phyloP scores from a whole-genome alignment of 30 jellyfish, hydroid and myxozoan genomes.

The Cassiopea andromeda region DNA sequence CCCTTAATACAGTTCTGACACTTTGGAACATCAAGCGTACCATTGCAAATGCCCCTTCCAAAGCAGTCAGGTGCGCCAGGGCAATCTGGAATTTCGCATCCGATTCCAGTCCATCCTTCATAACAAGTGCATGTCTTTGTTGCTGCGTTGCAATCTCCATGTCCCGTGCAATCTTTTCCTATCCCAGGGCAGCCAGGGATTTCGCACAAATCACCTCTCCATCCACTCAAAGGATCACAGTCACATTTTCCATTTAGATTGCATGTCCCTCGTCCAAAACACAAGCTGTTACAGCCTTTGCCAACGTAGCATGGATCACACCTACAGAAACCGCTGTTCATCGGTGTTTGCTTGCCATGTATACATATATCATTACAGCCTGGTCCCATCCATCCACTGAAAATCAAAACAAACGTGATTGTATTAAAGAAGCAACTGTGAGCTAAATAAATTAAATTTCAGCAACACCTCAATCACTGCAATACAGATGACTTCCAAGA shows the following conservation, averaged over 20 bases:
- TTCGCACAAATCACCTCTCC: slow-evolving; percentile 73
- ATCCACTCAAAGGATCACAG: slow-evolving; percentile 69
- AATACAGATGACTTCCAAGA: too few species aligned
- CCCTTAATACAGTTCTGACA: slow-evolving; percentile 56
- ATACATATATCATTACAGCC: slow-evolving; percentile 60
- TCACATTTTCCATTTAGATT: slow-evolving; percentile 40
- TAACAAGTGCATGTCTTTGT: slow-evolving; percentile 61
- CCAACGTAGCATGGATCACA: slow-evolving; percentile 75
- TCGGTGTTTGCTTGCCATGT: slow-evolving; percentile 62
- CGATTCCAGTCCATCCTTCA: slow-evolving; percentile 74
- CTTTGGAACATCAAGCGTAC: slow-evolving; percentile 54
- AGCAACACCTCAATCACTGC: too few species aligned
- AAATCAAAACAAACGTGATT: neutral
- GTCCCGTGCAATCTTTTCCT: slow-evolving; percentile 72
- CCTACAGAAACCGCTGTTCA: slow-evolving; percentile 68
- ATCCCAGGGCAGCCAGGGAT: slow-evolving; percentile 79
- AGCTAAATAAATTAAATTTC: too few species aligned
- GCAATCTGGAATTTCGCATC: slow-evolving; percentile 71
- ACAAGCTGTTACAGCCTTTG: slow-evolving; percentile 63
- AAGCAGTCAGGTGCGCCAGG: slow-evolving; percentile 79
- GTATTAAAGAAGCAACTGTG: too few species aligned
- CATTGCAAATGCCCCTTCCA: slow-evolving; percentile 60
- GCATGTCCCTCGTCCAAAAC: slow-evolving; percentile 69
- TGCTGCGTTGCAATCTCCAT: slow-evolving; percentile 79
- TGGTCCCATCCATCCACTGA: slow-evolving; percentile 82